These are phyloP conservation scores for Eufriesea mexicana DNA, from an alignment of 1,140 invertebrate species.

Conservation along the genomic window DNA sequence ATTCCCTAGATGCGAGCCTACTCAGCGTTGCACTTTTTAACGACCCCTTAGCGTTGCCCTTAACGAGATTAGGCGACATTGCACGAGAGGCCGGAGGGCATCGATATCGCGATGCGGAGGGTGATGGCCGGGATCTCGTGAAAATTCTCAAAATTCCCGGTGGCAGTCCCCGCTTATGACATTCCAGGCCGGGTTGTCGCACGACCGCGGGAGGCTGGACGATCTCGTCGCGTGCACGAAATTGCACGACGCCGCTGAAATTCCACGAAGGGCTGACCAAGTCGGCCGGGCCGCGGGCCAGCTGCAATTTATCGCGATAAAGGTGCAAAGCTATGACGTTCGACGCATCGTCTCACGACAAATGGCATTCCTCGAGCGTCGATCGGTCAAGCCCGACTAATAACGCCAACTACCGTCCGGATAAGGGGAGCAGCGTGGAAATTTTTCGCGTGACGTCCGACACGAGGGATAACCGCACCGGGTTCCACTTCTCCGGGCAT, in stretches of 20 bases:
- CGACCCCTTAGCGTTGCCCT: not conserved
- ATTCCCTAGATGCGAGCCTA: not conserved
- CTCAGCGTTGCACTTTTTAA: not conserved
- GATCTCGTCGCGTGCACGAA: slow-evolving; percentile 76
- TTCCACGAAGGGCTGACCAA: slow-evolving; percentile 70
- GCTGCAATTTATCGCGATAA: slow-evolving; percentile 67
- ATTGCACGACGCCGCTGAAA: slow-evolving; percentile 72
- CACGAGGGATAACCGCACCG: not conserved
- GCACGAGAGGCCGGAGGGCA: not conserved
- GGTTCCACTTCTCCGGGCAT: not conserved
- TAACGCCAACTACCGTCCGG: slow-evolving; percentile 32
- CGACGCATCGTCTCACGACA: slow-evolving; percentile 58
- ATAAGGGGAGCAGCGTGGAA: not conserved
- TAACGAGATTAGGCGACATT: not conserved
- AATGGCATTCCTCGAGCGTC: slow-evolving; percentile 59
- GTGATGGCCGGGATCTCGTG: slow-evolving; percentile 15
- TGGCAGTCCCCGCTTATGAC: slow-evolving; percentile 53
- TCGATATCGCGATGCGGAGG: not conserved
- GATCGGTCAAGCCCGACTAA: slow-evolving; percentile 35
- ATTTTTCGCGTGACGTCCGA: slow-evolving; percentile 3
- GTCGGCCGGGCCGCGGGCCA: not conserved
- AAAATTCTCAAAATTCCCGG: slow-evolving; percentile 69
- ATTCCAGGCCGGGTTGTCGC: slow-evolving; percentile 53
- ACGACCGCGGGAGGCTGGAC: slow-evolving; percentile 3
- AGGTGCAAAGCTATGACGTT: slow-evolving; percentile 68